Evolutionary conservation across 2,797 vertebrate species (phyloP), one percentile per base, ranked within the genome.

Genomic region (Melanotaenia maccullochi): DNA sequence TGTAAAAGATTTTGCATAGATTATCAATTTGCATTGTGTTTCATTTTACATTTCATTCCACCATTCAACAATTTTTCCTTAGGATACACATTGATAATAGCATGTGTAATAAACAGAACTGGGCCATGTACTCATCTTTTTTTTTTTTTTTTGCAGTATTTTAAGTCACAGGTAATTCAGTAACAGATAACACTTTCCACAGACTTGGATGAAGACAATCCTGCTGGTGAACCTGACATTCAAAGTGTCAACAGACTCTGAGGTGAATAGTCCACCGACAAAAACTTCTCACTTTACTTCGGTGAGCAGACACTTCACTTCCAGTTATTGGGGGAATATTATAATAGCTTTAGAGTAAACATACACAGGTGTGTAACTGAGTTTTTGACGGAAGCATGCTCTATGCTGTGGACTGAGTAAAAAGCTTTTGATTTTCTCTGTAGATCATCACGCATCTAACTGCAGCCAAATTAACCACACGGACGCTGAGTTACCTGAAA

Each of bases 1-100:
- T 75, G 65, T 54, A 5, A 65, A 75, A 64, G 28, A 73, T 59
- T 51, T 88, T 91, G 89, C 88, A 92, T 91, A 92, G 91, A 89
- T 85, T 65, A 75, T 69, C 44, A 4, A 78, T 73, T 75, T 86
- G 74, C 84, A 85, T 79, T 79, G 18, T 65, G 47, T 71, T 73
- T 59, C 36, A 38, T 68, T 77, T 82, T 25, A 36, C 11, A 57
- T 18, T 59, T 76, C 65, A 14, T 73, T 44, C 56, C 11, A 60
- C 47, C 75, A 54, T 76, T 73, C 30, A 2, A 36, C 38, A 42
- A 33, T 69, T 66, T 79, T 68, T 58, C 5, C 42, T 44, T 44
- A 44, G 18, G 20, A 47, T 49, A 6, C 22, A 25, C 51, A 28
- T 14, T 56, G 22, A 44, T 25, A 56, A 24, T 55, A 56, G 38